These are phyloP conservation scores for Byasa hedistus DNA, from an alignment of 2,888 invertebrate species.

Conservation along the genomic window DNA sequence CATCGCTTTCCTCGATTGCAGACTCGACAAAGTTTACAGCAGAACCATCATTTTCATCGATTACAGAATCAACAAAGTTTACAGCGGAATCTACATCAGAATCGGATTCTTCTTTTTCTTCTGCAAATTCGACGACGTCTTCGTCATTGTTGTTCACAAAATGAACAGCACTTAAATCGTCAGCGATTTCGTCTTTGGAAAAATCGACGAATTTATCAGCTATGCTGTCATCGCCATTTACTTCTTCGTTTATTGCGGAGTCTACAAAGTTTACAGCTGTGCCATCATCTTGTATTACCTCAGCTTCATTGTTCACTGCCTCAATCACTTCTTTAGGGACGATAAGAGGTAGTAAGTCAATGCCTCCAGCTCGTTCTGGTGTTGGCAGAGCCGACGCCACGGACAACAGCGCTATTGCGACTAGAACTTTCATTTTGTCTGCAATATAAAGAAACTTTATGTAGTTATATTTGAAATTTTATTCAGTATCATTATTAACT, in stretches of 20 bases:
- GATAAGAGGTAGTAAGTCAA: conserved; percentile 34
- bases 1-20: background rate
- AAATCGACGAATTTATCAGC: conserved; percentile 7
- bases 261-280: conserved; percentile 22
- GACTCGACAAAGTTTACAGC: conserved; percentile 17
- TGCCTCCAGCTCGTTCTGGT: conserved; percentile 27
- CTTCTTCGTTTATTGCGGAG: conserved; percentile 3
- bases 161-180: conserved; percentile 24
- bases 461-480: background rate
- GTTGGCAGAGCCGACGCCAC: conserved; percentile 47
- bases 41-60: conserved; percentile 9
- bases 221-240: background rate
- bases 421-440: conserved; percentile 60
- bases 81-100: conserved; percentile 15
- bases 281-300: conserved; percentile 13
- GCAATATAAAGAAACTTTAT: conserved; percentile 37
- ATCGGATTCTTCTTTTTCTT: background rate
- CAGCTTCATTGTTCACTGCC: conserved; percentile 13
- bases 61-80: conserved; percentile 31
- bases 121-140: background rate
- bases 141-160: conserved; percentile 31
- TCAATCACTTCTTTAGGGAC: conserved; percentile 38
- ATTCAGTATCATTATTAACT: background rate
- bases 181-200: conserved; percentile 3
- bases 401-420: conserved; percentile 54